Conservation (phyloP, 2,888 invertebrate species). For the Metacarcinus magister region DNA sequence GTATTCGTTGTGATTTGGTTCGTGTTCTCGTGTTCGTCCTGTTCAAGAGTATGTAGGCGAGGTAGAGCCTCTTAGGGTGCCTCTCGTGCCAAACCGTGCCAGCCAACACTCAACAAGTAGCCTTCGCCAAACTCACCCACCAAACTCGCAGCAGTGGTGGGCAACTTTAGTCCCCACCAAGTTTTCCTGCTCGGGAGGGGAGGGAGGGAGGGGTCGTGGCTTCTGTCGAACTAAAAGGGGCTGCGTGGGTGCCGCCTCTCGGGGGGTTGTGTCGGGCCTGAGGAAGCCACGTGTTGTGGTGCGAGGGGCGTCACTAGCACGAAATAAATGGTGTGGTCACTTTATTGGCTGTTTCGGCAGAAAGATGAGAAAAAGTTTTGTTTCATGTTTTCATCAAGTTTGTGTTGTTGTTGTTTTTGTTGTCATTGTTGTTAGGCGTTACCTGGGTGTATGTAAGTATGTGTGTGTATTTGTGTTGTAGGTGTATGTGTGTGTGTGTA, state of each 20-base stretch:
- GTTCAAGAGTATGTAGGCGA: not conserved
- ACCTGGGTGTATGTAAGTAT: not conserved
- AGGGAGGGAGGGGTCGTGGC: not conserved
- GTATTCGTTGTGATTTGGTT: not conserved
- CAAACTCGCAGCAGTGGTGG: conserved; percentile 66
- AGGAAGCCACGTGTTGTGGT: conserved; percentile 5
- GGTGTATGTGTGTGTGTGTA: not conserved
- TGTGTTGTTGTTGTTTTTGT: conserved; percentile 14
- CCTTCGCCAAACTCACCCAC: conserved; percentile 77
- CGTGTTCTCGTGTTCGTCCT: not conserved
- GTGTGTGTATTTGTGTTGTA: not conserved
- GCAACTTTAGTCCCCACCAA: conserved; percentile 74
- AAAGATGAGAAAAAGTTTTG: not conserved
- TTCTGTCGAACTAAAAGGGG: conserved; percentile 27
- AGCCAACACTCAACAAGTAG: conserved; percentile 79
- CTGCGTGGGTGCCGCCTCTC: conserved; percentile 19
- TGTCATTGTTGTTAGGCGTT: not conserved
- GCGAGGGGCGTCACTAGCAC: not conserved
- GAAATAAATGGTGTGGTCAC: conserved; percentile 36
- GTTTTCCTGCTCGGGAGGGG: conserved; percentile 65
- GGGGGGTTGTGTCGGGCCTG: not conserved
- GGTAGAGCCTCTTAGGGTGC: not conserved
- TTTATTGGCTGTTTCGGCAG: conserved; percentile 32
- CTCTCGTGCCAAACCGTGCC: conserved; percentile 74
- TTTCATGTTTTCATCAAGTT: conserved; percentile 44